Conservation (phyloP, 1,140 invertebrate species). For the Antheraea pernyi region DNA sequence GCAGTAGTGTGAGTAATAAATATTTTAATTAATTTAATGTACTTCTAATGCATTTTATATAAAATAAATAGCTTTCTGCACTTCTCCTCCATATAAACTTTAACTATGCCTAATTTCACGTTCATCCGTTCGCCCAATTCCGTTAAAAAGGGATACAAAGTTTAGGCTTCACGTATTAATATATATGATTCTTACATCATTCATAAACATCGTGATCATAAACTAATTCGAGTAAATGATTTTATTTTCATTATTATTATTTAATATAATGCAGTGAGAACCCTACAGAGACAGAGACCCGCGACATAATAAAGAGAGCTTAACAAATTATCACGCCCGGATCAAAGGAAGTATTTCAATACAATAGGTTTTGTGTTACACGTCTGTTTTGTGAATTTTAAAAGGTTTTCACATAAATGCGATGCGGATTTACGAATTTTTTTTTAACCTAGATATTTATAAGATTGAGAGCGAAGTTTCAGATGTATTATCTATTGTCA, state of each 20-base stretch:
- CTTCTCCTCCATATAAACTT: too few species aligned
- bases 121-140: too few species aligned
- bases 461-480: background rate
- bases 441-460: background rate
- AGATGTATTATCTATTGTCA: background rate
- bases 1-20: too few species aligned
- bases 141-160: too few species aligned
- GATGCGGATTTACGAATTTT: background rate
- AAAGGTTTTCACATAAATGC: constrained; percentile 7
- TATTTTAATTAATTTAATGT: too few species aligned
- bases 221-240: background rate
- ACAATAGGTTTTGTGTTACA: constrained; percentile 70
- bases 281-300: background rate
- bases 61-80: too few species aligned
- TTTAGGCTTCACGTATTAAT: too few species aligned
- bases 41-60: too few species aligned
- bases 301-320: constrained; percentile 15
- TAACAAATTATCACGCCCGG: constrained; percentile 62
- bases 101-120: too few species aligned
- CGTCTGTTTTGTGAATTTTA: constrained; percentile 6
- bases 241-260: background rate
- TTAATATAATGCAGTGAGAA: background rate
- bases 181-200: too few species aligned
- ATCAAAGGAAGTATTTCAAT: constrained; percentile 61
- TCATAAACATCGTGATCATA: too few species aligned